Percentiles rank a stretch among this genome's conserved stretches.
phyloP scores from a whole-genome alignment of 1,140 invertebrate species.

The Zaprionus capensis region DNA sequence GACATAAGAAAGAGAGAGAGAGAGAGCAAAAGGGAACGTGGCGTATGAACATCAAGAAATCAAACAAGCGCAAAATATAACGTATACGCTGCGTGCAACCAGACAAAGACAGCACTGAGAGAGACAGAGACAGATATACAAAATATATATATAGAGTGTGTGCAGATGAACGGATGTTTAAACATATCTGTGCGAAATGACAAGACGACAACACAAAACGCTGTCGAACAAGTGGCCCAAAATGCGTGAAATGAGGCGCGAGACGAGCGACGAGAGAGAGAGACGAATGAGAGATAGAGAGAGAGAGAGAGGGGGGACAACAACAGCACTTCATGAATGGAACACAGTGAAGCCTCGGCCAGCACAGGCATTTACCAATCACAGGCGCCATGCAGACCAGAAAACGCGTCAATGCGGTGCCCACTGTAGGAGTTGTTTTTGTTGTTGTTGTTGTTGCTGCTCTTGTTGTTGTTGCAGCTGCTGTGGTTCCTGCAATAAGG shows the following conservation, averaged over 20 bases:
- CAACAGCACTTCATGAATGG: background rate
- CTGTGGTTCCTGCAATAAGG: slow-evolving; percentile 66
- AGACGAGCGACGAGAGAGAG: background rate
- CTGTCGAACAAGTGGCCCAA: slow-evolving; percentile 8
- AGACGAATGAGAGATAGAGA: background rate
- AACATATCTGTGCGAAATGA: slow-evolving; percentile 4
- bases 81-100: slow-evolving; percentile 50
- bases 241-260: background rate
- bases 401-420: slow-evolving; percentile 77
- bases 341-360: background rate
- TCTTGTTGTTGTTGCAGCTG: slow-evolving; percentile 17
- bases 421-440: slow-evolving; percentile 30
- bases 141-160: slow-evolving; percentile 44
- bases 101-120: background rate
- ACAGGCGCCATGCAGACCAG: slow-evolving; percentile 83
- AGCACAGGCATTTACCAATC: slow-evolving; percentile 66
- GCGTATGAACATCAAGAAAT: slow-evolving; percentile 51
- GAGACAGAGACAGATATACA: slow-evolving; percentile 34
- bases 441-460: background rate
- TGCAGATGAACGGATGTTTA: slow-evolving; percentile 4
- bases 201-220: slow-evolving; percentile 2
- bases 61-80: slow-evolving; percentile 57
- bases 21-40: slow-evolving; percentile 30
- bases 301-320: background rate
- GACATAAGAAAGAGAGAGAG: slow-evolving; percentile 25